Evolutionary conservation across 2,888 invertebrate species (phyloP), one percentile per base, ranked within the genome.

Genomic region (Tanypteryx hageni): DNA sequence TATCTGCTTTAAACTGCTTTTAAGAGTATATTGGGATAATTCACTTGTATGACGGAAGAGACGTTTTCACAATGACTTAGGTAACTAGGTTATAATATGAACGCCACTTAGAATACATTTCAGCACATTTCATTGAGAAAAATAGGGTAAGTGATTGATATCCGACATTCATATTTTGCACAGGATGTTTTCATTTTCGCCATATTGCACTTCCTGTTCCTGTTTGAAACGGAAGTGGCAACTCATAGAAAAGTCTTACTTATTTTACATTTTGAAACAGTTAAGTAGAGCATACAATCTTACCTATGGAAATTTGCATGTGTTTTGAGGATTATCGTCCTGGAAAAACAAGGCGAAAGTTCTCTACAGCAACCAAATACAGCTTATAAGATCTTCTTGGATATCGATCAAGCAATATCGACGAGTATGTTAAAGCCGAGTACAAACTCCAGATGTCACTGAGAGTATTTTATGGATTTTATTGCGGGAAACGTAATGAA

Each of bases 141-240:
- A n/a, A n/a, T 59, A 31, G 5, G 58, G 22, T 83, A 44, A 82
- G 57, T 13, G 44, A 16, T 44, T 22, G 8, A 59, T 59, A 44
- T 31, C 22, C 82, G 82, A 92, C 82, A 83, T 92, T 89, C 89
- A 89, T 89, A 89, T 89, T 89, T 89, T 89, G 92, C 92, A 94
- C 93, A 93, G 93, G 94, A 95, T 95, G 95, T 95, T 95, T 95
- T 95, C 94, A 95, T 94, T 95, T 95, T 95, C 95, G 95, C 96
- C 96, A 96, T 95, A 94, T 95, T 96, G 95, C 95, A 93, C 96
- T 96, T 96, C 96, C 96, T 96, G 96, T 96, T 96, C 96, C 96
- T 96, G 96, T 96, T 94, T 93, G 94, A 94, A 94, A 94, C 95
- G 95, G 95, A 95, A 95, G 95, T 95, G 76, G 92, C 84, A 86